These are phyloP conservation scores for Orchesella cincta DNA, from an alignment of 1,140 invertebrate species.

Conservation along the genomic window DNA sequence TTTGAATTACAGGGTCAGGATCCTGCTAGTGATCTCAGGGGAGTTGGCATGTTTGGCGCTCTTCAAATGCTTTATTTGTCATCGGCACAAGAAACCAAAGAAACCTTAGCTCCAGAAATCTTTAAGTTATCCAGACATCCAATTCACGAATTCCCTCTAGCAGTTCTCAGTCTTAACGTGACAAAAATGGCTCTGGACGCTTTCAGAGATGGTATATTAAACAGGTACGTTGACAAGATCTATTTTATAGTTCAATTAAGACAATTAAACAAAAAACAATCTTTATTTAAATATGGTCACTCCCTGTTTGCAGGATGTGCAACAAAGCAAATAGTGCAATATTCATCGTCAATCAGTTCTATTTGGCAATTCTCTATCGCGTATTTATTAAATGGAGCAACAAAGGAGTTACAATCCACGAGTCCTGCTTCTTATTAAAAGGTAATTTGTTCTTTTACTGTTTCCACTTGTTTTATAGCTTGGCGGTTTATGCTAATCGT, in stretches of 20 bases:
- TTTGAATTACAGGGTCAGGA: constrained; percentile 56
- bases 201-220: constrained; percentile 59
- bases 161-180: constrained; percentile 62
- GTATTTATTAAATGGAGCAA: constrained; percentile 60
- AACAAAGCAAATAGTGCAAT: constrained; percentile 58
- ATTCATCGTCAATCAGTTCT: constrained; percentile 60
- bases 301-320: constrained; percentile 57
- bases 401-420: constrained; percentile 59
- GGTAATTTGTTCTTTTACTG: constrained; percentile 53
- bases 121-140: constrained; percentile 59
- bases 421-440: constrained; percentile 61
- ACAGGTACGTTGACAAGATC: constrained; percentile 55
- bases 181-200: constrained; percentile 60
- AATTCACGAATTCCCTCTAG: constrained; percentile 62
- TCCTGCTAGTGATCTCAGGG: constrained; percentile 62
- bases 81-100: constrained; percentile 54
- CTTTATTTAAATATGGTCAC: too few relatives aligned
- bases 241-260: not conserved
- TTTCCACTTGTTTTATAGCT: too few relatives aligned
- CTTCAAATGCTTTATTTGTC: constrained; percentile 58
- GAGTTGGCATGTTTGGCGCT: constrained; percentile 60
- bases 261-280: too few relatives aligned
- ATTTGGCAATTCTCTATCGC: constrained; percentile 57
- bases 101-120: constrained; percentile 57
- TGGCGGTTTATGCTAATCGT: too few relatives aligned